Base-by-base conservation (phyloP, 2,113 vertebrate genomes). In the Sisor rabdophorus region DNA sequence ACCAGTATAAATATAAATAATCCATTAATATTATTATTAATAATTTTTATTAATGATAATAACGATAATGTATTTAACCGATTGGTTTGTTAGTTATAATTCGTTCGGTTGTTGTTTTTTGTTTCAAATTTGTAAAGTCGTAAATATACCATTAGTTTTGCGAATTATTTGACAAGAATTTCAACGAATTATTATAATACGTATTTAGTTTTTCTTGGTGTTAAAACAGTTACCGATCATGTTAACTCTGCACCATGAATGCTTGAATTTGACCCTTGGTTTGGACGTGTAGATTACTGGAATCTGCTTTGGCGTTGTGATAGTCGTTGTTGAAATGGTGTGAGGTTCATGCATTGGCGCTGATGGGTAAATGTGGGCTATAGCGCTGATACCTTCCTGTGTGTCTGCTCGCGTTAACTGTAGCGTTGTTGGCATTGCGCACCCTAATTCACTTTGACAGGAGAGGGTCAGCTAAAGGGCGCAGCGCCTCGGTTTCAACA, bases 391-490 rank as follows among this genome's bases (percentile, higher is more conserved):
- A 74, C 52, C 70, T 81, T 81, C 53, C 80, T 56, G 74, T 50
- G 75, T 71, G 82, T 75, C 80, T 71, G 75, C 59, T 79, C 71
- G 77, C 68, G 80, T 81, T 81, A 77, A 81, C 76, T 78, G 71
- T 20, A 15, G 64, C 52, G 71, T 71, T 75, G 56, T 76, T 73
- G 64, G 54, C 71, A 48, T 54, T 47, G 75, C 77, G 77, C 53
- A 28, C 24, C 19, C 58, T 84, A 81, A 84, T 80, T 80, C 78
- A 67, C 67, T 74, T 54, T 80, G 82, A 84, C 82, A 84, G 77
- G 53, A 77, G 80, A 75, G 80, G 82, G 82, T 84, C 82, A 81
- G 64, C 64, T 24, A 84, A 81, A 81, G 82, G 82, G 60, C 82
- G 77, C 67, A 73, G 71, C 70, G 77, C 80, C 44, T 79, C 76